phyloP scores from a whole-genome alignment of 2,888 invertebrate genomes.

The Charanyca ferruginea region DNA sequence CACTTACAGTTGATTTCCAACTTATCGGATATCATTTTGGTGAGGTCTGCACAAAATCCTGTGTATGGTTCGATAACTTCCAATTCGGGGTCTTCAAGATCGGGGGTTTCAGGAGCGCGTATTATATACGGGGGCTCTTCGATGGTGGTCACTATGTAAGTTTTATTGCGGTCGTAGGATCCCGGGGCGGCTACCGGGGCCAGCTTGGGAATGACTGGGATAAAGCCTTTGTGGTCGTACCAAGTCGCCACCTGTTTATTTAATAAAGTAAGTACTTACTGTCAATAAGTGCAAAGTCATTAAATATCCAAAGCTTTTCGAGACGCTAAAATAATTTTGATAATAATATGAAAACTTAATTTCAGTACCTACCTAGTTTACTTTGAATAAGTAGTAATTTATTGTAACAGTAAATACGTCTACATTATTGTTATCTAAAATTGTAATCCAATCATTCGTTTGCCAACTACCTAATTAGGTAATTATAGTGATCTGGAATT shows the following conservation, averaged over 20 bases:
- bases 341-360: neutral
- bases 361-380: neutral
- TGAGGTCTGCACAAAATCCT: slow-evolving; percentile 98
- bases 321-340: neutral
- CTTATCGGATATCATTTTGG: slow-evolving; percentile 95
- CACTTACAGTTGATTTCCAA: slow-evolving; percentile 96
- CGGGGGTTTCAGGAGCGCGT: no score
- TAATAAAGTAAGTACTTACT: slow-evolving; percentile 23
- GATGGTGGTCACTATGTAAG: slow-evolving; percentile 96
- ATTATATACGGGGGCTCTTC: slow-evolving; percentile 97
- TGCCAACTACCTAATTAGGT: no score
- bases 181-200: slow-evolving; percentile 92
- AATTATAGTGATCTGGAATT: no score
- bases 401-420: no score
- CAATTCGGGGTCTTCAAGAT: slow-evolving; percentile 92
- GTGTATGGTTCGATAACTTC: slow-evolving; percentile 94
- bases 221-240: slow-evolving; percentile 95
- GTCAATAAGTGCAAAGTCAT: neutral
- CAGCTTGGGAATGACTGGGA: slow-evolving; percentile 94
- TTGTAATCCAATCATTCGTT: no score
- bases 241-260: slow-evolving; percentile 94
- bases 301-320: neutral
- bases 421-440: no score
- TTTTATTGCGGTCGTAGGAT: slow-evolving; percentile 95
- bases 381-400: neutral